Base-by-base conservation (phyloP, 2,797 vertebrate genomes). In the Falco rusticolus region DNA sequence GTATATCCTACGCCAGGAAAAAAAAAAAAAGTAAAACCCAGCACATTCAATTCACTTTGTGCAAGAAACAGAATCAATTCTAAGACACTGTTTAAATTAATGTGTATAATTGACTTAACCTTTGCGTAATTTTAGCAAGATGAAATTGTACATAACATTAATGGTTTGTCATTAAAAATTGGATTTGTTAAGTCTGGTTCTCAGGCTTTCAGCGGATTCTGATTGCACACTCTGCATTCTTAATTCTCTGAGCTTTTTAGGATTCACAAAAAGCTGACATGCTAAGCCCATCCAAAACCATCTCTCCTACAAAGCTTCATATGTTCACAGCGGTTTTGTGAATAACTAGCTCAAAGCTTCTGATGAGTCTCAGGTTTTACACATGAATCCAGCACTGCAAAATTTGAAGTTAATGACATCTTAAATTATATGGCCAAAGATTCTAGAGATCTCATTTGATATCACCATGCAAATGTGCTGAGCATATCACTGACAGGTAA, bases 21-120 rank as follows among this genome's bases (percentile, higher is more conserved):
- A 76, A 71, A 29, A 76, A 76, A 76, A 71, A 29, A 76, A 57
- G 59, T 50, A 78, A 28, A 78, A 57, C 31, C 12, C 24, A 75
- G 84, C 53, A 87, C 18, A 84, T 78, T 25, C 69, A 83, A 51
- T 79, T 89, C 47, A 60, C 26, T 80, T 41, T 72, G 37, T 79
- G 57, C 57, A 85, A 86, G 54, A 41, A 85, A 51, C 41, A 68
- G 84, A 84, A 97, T 90, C 1, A 0, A 94, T 94, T 87, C 47
- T 77, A 96, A 93, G 65, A 82, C 33, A 77, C 14, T 63, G 37
- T 86, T 94, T 95, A 86, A 93, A 93, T 92, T 84, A 74, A 96
- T 63, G 45, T 51, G 48, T 80, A 37, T 76, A 89, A 87, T 54
- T 76, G 54, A 91, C 91, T 95, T 81, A 90, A 65, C 28, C 41